These are phyloP conservation scores for Lepidotrigona ventralis DNA, from an alignment of 1,140 invertebrate species.

Conservation along the genomic window DNA sequence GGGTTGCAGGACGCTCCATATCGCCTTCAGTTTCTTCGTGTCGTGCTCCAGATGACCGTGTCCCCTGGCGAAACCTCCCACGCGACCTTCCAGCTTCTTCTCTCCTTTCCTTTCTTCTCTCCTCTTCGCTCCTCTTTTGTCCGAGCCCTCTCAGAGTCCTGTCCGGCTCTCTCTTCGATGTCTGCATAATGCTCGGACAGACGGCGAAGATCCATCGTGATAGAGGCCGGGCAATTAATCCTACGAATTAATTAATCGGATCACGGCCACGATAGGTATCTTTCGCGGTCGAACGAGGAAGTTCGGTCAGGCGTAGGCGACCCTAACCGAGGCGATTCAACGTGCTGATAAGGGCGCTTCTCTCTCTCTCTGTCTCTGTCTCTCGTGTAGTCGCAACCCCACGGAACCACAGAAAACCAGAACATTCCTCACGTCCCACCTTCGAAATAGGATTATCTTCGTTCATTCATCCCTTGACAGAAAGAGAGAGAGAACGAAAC, in stretches of 20 bases:
- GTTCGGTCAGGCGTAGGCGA: conserved; percentile 59
- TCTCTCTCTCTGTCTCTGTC: background rate
- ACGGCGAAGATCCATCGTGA: conserved; percentile 59
- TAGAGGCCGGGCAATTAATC: conserved; percentile 65
- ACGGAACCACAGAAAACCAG: conserved; percentile 52
- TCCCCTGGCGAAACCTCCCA: conserved; percentile 31
- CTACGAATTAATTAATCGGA: conserved; percentile 67
- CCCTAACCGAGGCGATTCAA: conserved; percentile 56
- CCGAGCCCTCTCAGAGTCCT: background rate
- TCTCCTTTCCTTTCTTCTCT: background rate
- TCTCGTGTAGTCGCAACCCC: conserved; percentile 35
- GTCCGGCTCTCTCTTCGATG: background rate
- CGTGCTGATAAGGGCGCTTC: conserved; percentile 54
- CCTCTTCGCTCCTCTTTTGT: background rate
- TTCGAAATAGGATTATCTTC: conserved; percentile 61
- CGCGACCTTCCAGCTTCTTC: conserved; percentile 9
- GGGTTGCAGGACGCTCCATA: conserved; percentile 35
- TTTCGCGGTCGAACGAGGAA: conserved; percentile 45
- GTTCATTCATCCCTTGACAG: conserved; percentile 53
- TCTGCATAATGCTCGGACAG: conserved; percentile 38
- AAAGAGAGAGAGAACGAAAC: background rate
- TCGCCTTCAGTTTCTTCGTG: conserved; percentile 40
- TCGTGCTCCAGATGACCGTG: conserved; percentile 53
- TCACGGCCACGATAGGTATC: conserved; percentile 50
- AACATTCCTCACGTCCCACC: conserved; percentile 59